Base-by-base conservation (phyloP, 2,888 invertebrate genomes). In the Sipha maydis region DNA sequence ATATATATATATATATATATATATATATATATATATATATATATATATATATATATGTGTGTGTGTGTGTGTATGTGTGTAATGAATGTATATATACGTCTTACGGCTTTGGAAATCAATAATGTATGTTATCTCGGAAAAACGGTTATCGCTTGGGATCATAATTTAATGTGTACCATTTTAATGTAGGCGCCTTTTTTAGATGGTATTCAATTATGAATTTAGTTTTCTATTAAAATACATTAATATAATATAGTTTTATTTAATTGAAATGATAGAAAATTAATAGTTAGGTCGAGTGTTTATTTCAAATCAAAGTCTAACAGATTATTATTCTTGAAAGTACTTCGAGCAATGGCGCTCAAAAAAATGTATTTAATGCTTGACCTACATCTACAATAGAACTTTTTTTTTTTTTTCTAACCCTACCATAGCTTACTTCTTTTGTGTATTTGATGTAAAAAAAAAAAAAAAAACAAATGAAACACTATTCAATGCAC, bases 41-140 rank as follows among this genome's bases (percentile, higher is more conserved):
- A 21, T 21, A 61, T 61, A 21, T 80, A 56, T 54, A 78, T 83
- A 54, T 78, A 31, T 34, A 61, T 54, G 21, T 31, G 41, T 38
- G 21, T 56, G 48, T 28, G 31, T 38, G 34, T n/a, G n/a, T n/a
- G n/a, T n/a, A n/a, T n/a, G n/a, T n/a, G n/a, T 38, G 25, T 1
- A 21, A 75, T 8, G 38, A 14, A 75, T 9, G 19, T 14, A 25
- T 77, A 5, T 28, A 25, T 77, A 76, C 61, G 28, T 77, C 67
- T 85, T 67, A n/a, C n/a, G 67, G 34, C 67, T 11, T 31, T 67
- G 28, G n/a, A 61, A 88, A 88, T 88, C 86, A 61, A 88, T 88
- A 88, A 88, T 61, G 71, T 84, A 77, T 76, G 38, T 88, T 80
- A 88, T 88, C 80, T 88, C 41, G 80, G 21, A 21, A 79, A 54